Conservation (phyloP, 2,797 vertebrate genomes). For the Harpagifer antarcticus region DNA sequence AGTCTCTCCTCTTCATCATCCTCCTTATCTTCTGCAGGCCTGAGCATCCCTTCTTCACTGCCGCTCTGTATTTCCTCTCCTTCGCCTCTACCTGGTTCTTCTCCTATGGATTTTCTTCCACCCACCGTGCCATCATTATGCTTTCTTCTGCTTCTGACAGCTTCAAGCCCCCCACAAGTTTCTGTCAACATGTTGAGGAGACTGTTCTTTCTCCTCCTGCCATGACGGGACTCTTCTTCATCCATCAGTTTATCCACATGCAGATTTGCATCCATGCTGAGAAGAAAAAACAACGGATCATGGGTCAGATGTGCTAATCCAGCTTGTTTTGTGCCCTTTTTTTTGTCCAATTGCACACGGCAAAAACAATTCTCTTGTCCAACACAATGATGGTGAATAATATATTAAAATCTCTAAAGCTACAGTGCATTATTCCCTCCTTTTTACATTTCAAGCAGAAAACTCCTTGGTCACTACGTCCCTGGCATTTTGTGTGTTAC, state of each 20-base stretch:
- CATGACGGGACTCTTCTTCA: constrained; percentile 24
- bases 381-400: not conserved
- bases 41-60: constrained; percentile 8
- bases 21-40: constrained; percentile 14
- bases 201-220: constrained; percentile 38
- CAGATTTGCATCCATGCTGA: constrained; percentile 28
- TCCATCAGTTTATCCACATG: constrained; percentile 46
- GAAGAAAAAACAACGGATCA: constrained; percentile 24
- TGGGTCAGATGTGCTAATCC: not conserved
- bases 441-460: constrained; percentile 25
- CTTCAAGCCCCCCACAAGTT: constrained; percentile 46
- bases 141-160: constrained; percentile 26
- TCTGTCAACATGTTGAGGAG: constrained; percentile 52
- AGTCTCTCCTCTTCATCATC: constrained; percentile 30
- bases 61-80: not conserved
- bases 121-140: not conserved
- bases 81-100: not conserved
- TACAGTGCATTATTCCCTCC: constrained; percentile 6
- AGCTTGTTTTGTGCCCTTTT: not conserved
- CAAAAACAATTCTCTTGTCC: constrained; percentile 5
- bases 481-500: constrained; percentile 45
- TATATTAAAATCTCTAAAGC: constrained; percentile 14
- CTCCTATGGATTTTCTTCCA: not conserved
- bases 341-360: constrained; percentile 2
- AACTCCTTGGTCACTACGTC: constrained; percentile 36